A percentile compares a stretch with the other conserved stretches of the same genome.
Conservation (phyloP, 2,888 invertebrate species). For the Diarsia brunnea region DNA sequence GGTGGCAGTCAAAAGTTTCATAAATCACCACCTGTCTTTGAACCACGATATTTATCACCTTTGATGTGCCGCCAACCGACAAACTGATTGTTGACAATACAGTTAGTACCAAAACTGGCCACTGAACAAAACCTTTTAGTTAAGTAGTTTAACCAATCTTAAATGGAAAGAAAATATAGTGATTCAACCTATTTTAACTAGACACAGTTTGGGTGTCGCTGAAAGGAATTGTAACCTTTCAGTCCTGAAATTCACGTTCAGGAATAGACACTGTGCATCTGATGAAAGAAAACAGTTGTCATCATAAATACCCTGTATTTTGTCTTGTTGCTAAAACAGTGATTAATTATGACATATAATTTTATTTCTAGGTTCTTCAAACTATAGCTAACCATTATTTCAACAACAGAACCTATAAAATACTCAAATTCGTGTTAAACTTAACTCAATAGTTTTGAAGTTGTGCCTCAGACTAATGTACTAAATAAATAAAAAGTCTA, state of each 20-base stretch:
- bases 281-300: no score
- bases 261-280: no score
- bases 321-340: neutral
- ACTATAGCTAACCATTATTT: no score
- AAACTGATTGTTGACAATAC: slow-evolving; percentile 35
- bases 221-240: no score
- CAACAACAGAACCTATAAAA: neutral
- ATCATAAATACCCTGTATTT: neutral
- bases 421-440: neutral
- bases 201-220: no score
- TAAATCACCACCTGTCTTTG: slow-evolving; percentile 31
- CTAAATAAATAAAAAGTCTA: neutral
- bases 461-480: slow-evolving; percentile 7
- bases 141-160: slow-evolving; percentile 3
- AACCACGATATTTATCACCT: slow-evolving; percentile 52
- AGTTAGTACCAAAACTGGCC: slow-evolving; percentile 33
- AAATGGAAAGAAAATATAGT: neutral
- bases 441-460: slow-evolving; percentile 1
- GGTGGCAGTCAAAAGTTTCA: slow-evolving; percentile 27
- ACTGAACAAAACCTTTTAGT: slow-evolving; percentile 31
- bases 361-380: no score
- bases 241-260: no score
- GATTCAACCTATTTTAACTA: neutral
- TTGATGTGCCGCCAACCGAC: slow-evolving; percentile 57
- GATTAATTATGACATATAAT: neutral